These are phyloP conservation scores for Mionectes macconnelli DNA, from an alignment of 2,113 vertebrate genomes.

Conservation along the genomic window DNA sequence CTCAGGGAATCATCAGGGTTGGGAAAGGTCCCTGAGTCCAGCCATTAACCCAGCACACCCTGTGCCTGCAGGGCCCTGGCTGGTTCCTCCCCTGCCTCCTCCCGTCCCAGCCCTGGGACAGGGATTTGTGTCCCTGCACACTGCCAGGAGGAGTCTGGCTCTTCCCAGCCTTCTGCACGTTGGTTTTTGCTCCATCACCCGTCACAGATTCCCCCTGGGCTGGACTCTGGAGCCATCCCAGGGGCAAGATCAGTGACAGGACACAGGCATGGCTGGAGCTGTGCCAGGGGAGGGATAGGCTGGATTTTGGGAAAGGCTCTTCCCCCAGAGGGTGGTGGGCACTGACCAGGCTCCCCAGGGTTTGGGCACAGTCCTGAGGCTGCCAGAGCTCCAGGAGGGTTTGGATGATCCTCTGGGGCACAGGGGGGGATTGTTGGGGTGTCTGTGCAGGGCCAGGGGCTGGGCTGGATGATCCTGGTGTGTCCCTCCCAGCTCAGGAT, in stretches of 20 bases:
- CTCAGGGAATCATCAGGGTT: neutral
- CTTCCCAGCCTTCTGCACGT: neutral
- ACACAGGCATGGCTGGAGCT: neutral
- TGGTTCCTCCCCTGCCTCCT: neutral
- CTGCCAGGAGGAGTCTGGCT: neutral
- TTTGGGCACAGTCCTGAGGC: too few species aligned
- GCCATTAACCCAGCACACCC: neutral
- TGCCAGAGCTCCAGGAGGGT: neutral
- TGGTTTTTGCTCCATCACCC: neutral
- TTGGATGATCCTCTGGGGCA: too few species aligned
- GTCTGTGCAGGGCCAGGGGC: too few species aligned
- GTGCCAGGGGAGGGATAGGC: neutral
- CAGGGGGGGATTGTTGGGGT: neutral
- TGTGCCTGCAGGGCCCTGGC: neutral
- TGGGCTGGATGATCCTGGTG: neutral
- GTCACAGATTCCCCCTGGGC: fast-evolving
- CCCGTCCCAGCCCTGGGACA: neutral
- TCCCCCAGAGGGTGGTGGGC: neutral
- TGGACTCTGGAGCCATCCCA: neutral
- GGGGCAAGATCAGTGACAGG: neutral
- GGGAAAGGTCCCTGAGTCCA: neutral
- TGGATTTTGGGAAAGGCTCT: neutral
- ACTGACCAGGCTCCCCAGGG: neutral
- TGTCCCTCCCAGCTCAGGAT: neutral
- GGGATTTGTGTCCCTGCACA: neutral